Conservation (phyloP, 2,113 vertebrate genomes). For the Poeciliopsis prolifica region DNA sequence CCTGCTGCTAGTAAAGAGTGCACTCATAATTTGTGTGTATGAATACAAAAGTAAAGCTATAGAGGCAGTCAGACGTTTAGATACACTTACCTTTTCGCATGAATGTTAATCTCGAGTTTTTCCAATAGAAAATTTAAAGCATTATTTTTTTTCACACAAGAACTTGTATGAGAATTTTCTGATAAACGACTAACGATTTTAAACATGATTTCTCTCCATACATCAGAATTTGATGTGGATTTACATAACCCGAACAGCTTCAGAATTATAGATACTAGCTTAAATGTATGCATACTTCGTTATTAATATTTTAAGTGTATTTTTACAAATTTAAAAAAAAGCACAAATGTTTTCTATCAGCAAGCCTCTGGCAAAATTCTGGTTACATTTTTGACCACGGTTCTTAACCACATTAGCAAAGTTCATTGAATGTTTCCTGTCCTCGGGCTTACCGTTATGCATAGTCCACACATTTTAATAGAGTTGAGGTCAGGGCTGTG, state of each 20-base stretch:
- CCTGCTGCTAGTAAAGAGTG: conserved; percentile 35
- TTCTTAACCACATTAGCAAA: neutral
- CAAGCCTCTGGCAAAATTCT: neutral
- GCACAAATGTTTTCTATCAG: neutral
- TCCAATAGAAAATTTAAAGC: neutral
- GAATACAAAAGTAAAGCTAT: neutral
- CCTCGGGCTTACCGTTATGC: neutral
- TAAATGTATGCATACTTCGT: neutral
- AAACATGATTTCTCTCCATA: neutral
- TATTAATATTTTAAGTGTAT: neutral
- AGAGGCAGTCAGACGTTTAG: no score
- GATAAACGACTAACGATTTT: neutral
- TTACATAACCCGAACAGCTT: neutral
- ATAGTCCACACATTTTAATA: neutral
- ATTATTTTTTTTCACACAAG: neutral
- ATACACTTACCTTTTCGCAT: no score
- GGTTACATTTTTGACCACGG: neutral
- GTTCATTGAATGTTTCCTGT: neutral
- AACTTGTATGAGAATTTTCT: neutral
- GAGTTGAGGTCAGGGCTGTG: neutral
- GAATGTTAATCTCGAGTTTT: neutral
- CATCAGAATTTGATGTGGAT: neutral
- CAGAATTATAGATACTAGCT: neutral
- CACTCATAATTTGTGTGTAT: neutral
- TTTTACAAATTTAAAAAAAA: neutral